These are phyloP conservation scores for Ginglymostoma cirratum DNA, from an alignment of 2,113 vertebrate genomes.

Conservation along the genomic window DNA sequence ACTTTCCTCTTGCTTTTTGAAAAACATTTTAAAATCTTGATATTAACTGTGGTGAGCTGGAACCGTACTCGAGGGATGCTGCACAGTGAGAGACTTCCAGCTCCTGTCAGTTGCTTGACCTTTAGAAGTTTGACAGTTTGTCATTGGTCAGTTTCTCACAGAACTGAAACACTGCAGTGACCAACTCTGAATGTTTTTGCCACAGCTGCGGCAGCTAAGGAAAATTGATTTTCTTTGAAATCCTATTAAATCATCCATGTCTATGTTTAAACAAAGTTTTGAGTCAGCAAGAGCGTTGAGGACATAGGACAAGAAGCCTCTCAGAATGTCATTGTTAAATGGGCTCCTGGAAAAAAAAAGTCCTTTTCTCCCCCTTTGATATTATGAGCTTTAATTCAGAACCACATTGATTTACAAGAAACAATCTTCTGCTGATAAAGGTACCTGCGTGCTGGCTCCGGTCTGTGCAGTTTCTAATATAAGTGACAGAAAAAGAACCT, in stretches of 20 bases:
- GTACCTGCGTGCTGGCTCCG: not conserved
- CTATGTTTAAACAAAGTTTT: not conserved
- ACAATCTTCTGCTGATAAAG: conserved; percentile 30
- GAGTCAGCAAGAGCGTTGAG: not conserved
- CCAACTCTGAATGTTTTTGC: not conserved
- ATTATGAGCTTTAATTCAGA: conserved; percentile 52
- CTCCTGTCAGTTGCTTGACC: not conserved
- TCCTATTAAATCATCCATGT: conserved; percentile 25
- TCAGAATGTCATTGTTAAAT: conserved; percentile 54
- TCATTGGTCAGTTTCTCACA: not conserved
- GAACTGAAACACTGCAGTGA: not conserved
- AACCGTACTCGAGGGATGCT: not conserved
- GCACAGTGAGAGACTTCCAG: not conserved
- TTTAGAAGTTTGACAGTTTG: not conserved
- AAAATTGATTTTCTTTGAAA: conserved; percentile 29
- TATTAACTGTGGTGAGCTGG: not conserved
- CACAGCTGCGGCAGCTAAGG: not conserved
- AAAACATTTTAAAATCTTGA: not conserved
- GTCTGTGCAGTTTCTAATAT: not conserved
- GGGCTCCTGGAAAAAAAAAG: conserved; percentile 57
- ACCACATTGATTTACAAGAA: conserved; percentile 52
- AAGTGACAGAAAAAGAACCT: not conserved
- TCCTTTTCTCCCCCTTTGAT: conserved; percentile 49
- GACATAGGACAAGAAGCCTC: conserved; percentile 22
- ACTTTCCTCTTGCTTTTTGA: not conserved